Evolutionary conservation across 2,113 vertebrate genomes (phyloP).

Genomic region (Cheirogaleus medius): DNA sequence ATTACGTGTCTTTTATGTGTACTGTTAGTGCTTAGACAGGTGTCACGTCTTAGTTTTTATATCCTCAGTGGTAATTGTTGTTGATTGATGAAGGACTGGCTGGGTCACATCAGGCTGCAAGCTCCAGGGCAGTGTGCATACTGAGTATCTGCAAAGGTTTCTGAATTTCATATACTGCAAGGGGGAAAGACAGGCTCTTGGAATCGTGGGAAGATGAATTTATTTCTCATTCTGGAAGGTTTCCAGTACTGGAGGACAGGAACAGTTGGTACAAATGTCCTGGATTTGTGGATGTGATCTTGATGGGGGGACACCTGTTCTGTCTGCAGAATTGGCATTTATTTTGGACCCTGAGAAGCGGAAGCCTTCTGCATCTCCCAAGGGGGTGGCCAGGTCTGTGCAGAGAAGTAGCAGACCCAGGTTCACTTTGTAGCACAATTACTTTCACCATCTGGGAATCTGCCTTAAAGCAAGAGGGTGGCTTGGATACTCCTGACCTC

Average conservation of each 20-base stretch:
- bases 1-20: not conserved
- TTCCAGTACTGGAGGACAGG: slow-evolving; percentile 57
- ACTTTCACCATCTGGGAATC: slow-evolving; percentile 57
- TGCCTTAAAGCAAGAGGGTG: not conserved
- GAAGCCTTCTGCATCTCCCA: not conserved
- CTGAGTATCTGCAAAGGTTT: not conserved
- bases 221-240: slow-evolving; percentile 45
- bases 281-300: slow-evolving; percentile 40
- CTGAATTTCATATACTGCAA: not conserved
- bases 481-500: not conserved
- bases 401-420: not conserved
- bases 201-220: slow-evolving; percentile 10
- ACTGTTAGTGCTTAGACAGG: not conserved
- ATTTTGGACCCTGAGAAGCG: not conserved
- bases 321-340: slow-evolving; percentile 23
- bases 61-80: not conserved
- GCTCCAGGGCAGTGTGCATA: not conserved
- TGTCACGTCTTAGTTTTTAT: not conserved
- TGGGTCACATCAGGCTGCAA: not conserved
- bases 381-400: not conserved
- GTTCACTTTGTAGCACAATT: slow-evolving; percentile 31
- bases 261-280: slow-evolving; percentile 57
- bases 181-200: not conserved
- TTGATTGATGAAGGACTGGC: not conserved
- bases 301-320: slow-evolving; percentile 51